Evolutionary conservation across 2,113 vertebrate species (phyloP).

Genomic region (Paralichthys olivaceus): DNA sequence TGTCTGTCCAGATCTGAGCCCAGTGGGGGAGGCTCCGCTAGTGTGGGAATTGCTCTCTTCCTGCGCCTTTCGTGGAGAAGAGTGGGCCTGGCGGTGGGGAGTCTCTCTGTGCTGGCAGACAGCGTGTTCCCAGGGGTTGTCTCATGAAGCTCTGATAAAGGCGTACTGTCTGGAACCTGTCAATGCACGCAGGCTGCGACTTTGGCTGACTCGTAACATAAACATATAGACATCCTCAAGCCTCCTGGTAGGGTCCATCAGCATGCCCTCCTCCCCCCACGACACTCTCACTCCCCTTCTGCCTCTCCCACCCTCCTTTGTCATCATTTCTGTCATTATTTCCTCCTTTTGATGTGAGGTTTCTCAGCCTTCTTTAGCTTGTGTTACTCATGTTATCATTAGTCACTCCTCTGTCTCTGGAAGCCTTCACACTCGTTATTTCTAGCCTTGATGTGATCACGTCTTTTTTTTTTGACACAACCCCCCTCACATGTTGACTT

Average conservation of each 20-base stretch:
- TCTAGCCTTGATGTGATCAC: slow-evolving; percentile 76
- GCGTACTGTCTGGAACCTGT: slow-evolving; percentile 78
- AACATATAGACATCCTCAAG: slow-evolving; percentile 81
- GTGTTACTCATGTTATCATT: slow-evolving; percentile 77
- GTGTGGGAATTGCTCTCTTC: slow-evolving; percentile 81
- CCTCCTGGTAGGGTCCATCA: slow-evolving; percentile 75
- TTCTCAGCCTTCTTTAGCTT: slow-evolving; percentile 79
- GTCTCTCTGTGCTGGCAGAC: slow-evolving; percentile 73
- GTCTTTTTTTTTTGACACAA: slow-evolving; percentile 73
- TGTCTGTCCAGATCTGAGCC: slow-evolving; percentile 58
- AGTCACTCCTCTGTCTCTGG: slow-evolving; percentile 71
- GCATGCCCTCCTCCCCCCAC: slow-evolving; percentile 60
- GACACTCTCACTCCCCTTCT: slow-evolving; percentile 55
- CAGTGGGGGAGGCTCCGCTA: slow-evolving; percentile 67
- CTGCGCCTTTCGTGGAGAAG: slow-evolving; percentile 68
- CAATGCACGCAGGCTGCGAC: slow-evolving; percentile 70
- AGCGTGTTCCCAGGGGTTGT: slow-evolving; percentile 76
- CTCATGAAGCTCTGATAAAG: slow-evolving; percentile 76
- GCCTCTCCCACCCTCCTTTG: slow-evolving; percentile 67
- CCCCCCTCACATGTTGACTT: slow-evolving; percentile 44
- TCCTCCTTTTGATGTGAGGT: slow-evolving; percentile 82
- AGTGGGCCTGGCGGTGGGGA: slow-evolving; percentile 78
- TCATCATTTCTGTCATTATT: slow-evolving; percentile 86
- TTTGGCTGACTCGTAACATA: slow-evolving; percentile 77
- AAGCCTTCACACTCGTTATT: slow-evolving; percentile 74